A percentile compares a stretch with the other conserved stretches of the same genome.
These are phyloP conservation scores for Cabera pusaria DNA, from an alignment of 2,888 invertebrate species.

Conservation along the genomic window DNA sequence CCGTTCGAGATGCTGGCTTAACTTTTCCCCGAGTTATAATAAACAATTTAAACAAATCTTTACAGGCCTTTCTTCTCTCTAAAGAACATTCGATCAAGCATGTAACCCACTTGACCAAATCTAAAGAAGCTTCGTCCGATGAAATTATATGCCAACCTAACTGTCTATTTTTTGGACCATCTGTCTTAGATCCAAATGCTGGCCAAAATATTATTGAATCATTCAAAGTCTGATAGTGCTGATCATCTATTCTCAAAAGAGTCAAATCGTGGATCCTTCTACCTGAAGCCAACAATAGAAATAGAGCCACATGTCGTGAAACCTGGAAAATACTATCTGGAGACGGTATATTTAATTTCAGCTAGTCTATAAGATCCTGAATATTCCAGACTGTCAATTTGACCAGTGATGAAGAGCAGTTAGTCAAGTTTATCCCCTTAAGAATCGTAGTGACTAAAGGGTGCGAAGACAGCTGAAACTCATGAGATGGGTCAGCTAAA, in stretches of 20 bases:
- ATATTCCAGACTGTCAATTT: not conserved
- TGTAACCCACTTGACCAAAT: slow-evolving; percentile 1
- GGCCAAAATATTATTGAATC: not conserved
- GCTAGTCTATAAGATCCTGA: slow-evolving; percentile 1
- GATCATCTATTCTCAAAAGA: slow-evolving; percentile 1
- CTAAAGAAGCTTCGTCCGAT: not conserved
- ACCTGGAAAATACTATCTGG: slow-evolving; percentile 2
- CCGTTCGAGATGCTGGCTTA: not conserved
- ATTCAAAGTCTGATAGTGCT: not conserved
- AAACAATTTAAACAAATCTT: slow-evolving; percentile 2
- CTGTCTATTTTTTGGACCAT: not conserved
- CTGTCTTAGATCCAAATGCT: not conserved
- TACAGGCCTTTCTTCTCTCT: not conserved
- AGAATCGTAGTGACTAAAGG: not conserved
- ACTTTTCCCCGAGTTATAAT: slow-evolving; percentile 1
- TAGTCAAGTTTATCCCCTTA: too few relatives aligned
- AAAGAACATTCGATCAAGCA: not conserved
- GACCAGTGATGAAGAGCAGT: too few relatives aligned
- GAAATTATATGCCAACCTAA: not conserved
- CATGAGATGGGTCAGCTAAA: slow-evolving; percentile 14
- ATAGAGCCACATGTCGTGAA: slow-evolving; percentile 3
- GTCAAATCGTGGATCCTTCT: not conserved
- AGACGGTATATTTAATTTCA: not conserved
- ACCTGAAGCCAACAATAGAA: slow-evolving; percentile 2
- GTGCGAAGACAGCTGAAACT: not conserved